These are phyloP conservation scores for Nesoenas mayeri DNA, from an alignment of 2,113 vertebrate genomes.

Conservation along the genomic window DNA sequence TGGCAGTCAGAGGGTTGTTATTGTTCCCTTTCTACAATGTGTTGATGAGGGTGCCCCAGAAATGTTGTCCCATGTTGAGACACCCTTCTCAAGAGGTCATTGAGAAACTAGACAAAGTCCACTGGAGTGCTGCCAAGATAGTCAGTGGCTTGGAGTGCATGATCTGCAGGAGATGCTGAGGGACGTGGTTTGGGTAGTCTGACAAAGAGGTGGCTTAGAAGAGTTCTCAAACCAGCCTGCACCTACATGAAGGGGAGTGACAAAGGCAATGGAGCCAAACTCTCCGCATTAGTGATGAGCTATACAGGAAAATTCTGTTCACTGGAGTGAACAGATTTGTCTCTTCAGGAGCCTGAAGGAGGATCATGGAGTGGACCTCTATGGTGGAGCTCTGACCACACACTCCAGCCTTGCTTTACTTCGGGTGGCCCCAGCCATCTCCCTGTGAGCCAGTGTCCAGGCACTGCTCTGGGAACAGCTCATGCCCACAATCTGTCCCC, in stretches of 20 bases:
- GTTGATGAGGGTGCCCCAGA: not conserved
- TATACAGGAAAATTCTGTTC: not conserved
- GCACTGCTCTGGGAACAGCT: not conserved
- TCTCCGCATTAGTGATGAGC: not conserved
- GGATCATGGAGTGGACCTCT: not conserved
- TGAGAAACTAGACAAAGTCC: not conserved
- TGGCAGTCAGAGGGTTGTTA: not conserved
- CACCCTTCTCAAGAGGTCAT: not conserved
- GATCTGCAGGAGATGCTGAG: not conserved
- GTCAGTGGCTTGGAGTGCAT: not conserved
- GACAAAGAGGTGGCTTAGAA: not conserved
- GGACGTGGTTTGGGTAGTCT: not conserved
- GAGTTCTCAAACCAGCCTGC: not conserved
- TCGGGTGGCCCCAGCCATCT: not conserved
- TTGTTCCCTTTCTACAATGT: not conserved
- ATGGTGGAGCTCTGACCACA: not conserved
- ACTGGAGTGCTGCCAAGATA: no score
- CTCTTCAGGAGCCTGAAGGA: not conserved
- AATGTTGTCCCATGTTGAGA: not conserved
- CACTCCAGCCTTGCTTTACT: not conserved
- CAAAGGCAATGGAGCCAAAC: not conserved
- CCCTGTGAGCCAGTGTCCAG: not conserved
- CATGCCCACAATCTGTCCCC: not conserved
- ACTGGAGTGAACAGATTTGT: not conserved
- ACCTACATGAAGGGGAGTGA: not conserved